A percentile compares a stretch with the other conserved stretches of the same genome.
Conservation (phyloP, 2,113 vertebrate genomes). For the Pionites leucogaster region DNA sequence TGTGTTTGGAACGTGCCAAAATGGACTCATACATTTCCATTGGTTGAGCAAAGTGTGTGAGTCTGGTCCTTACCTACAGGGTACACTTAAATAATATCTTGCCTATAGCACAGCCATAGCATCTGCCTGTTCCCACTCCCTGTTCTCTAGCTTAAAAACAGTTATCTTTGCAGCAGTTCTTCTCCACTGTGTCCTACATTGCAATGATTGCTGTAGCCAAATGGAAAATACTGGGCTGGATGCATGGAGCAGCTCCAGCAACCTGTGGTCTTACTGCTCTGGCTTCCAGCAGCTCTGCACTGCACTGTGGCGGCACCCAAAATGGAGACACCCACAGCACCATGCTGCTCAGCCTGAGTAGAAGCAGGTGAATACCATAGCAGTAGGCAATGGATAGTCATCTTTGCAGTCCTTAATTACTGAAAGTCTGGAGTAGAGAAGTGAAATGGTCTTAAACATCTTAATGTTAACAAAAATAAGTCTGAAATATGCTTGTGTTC, state of each 20-base stretch:
- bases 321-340: accelerated
- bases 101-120: background rate
- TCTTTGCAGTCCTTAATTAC: background rate
- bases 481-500: background rate
- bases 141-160: background rate
- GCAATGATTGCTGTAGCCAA: background rate
- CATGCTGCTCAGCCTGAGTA: background rate
- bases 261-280: background rate
- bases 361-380: accelerated
- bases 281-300: background rate
- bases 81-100: background rate
- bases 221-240: background rate
- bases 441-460: background rate
- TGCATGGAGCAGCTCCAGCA: background rate
- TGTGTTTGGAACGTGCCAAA: background rate
- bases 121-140: background rate
- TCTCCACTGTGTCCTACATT: background rate
- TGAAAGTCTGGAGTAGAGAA: background rate
- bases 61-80: background rate
- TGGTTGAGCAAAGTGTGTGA: background rate
- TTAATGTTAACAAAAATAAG: background rate
- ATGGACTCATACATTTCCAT: background rate
- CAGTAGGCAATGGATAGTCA: background rate
- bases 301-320: accelerated
- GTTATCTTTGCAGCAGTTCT: background rate